Base-by-base conservation (phyloP, 2,888 invertebrate genomes). In the Cynaeus angustus region DNA sequence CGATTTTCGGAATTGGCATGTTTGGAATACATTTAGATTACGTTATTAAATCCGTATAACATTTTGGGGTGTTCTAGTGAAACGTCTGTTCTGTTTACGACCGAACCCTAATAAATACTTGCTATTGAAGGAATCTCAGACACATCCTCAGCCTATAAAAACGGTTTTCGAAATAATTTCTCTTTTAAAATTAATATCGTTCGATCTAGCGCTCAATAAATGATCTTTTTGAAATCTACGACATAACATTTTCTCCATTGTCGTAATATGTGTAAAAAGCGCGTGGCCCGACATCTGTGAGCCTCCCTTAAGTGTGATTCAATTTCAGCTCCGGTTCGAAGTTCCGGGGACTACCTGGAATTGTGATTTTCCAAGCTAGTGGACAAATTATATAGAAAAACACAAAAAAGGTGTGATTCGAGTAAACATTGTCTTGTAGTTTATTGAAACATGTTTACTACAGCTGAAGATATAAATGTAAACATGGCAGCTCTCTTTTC, bases 391-490 rank as follows among this genome's bases (percentile, higher is more conserved):
- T 21, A 21, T 61, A 14, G 37, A 12, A 21, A 41, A 33, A 56
- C 16, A 56, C 14, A 41, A 56, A 55, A 55, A 55, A 30, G n/a
- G 16, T 26, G 28, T 6, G 64, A 64, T 64, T 64, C 43, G 52
- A 21, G 41, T 41, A 52, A 64, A 64, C 64, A 64, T 52, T 41
- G 64, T 41, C 64, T 28, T 41, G n/a, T 59, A 59, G 52, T 21
- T 21, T 21, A 21, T 21, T 52, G 70, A 62, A 66, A 61, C 61
- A 59, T 59, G 66, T 70, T 70, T 65, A 43, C 56, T 43, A 43
- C n/a, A n/a, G n/a, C 37, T 56, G 64, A 70, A 66, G 72, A 62
- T 62, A 66, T 66, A 68, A 69, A 71, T 66, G 65, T 68, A 69
- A 72, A 72, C 69, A 72, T 62, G 52, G 50, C 45, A 48, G 43